Base-by-base conservation (phyloP, 2,888 invertebrate species). In the Leptarthrus brevirostris region DNA sequence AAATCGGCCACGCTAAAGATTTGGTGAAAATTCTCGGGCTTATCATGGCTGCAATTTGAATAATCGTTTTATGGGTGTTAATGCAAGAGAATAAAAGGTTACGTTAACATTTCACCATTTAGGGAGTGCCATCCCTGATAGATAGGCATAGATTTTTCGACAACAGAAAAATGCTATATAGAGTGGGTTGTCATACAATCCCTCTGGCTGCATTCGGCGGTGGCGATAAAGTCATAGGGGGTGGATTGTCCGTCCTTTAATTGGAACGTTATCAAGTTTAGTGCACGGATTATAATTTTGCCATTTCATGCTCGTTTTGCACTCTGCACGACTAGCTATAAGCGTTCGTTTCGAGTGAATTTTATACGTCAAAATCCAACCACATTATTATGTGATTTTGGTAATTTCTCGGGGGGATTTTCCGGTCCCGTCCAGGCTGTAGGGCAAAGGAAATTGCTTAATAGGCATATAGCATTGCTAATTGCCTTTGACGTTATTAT, bases 1-100 rank as follows among this genome's bases (percentile, higher is more conserved):
- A 64, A 64, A 64, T 64, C 64, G 64, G 64, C 44, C 64, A 64
- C 64, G 64, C 64, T 40, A 64, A 64, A 64, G 64, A 64, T 64
- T 64, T 64, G 44, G 64, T 40, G 64, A 64, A 64, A 64, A 64
- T 64, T 64, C 64, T 40, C 12, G 6, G 16, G 64, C 64, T 64
- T 64, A 64, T 64, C 64, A 36, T n/a, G 47, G 14, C 40, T 26
- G 34, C 44, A 64, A 64, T 64, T 64, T 64, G 64, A 64, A 64
- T 64, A 64, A 64, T 64, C 64, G 64, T 64, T 64, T 64, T 64
- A 64, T 64, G 64, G 24, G 44, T 47, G 47, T 44, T 22, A 64
- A 24, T 40, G 3, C 64, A 44, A 44, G 64, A 64, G 20, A 14
- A 24, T n/a, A 40, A 40, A n/a, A 26, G 24, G 54, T 2, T 0